Percentiles rank a stretch among this genome's conserved stretches.
These are phyloP conservation scores for Aix galericulata DNA, from an alignment of 2,113 vertebrate species.

Conservation along the genomic window DNA sequence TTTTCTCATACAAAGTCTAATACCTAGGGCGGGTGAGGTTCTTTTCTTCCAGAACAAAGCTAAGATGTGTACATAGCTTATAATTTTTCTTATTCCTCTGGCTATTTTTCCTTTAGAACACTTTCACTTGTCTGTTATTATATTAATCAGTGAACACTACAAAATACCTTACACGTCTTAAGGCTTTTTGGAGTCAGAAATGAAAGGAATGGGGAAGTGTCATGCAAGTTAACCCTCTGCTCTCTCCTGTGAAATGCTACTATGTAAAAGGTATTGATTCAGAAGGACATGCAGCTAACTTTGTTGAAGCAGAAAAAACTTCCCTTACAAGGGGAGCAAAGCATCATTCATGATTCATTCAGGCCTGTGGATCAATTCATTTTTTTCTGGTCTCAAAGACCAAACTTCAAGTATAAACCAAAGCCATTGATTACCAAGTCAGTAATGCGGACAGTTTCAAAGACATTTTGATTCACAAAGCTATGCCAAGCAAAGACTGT, in stretches of 20 bases:
- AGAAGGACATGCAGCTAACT: slow-evolving; percentile 95
- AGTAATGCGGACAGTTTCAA: slow-evolving; percentile 93
- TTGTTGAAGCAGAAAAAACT: slow-evolving; percentile 94
- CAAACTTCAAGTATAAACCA: slow-evolving; percentile 96
- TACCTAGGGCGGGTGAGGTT: neutral
- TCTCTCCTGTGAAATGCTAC: neutral
- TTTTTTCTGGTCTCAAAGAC: slow-evolving; percentile 97
- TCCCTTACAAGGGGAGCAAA: slow-evolving; percentile 87
- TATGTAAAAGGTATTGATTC: slow-evolving; percentile 87
- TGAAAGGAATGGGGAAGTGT: neutral
- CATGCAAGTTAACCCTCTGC: neutral
- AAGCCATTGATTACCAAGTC: slow-evolving; percentile 94
- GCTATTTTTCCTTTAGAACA: slow-evolving; percentile 14
- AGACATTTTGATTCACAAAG: slow-evolving; percentile 96
- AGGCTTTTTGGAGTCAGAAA: neutral
- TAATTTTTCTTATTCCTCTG: slow-evolving; percentile 9
- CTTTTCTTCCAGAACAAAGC: slow-evolving; percentile 18
- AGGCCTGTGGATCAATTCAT: slow-evolving; percentile 94
- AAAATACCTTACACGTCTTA: neutral
- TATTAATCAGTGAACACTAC: neutral
- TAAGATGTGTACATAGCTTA: neutral
- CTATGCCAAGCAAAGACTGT: slow-evolving; percentile 92
- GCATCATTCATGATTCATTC: slow-evolving; percentile 93
- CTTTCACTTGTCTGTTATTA: neutral
- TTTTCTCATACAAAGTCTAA: slow-evolving; percentile 4